phyloP scores from a whole-genome alignment of 2,113 vertebrate genomes.

The Sapajus apella region DNA sequence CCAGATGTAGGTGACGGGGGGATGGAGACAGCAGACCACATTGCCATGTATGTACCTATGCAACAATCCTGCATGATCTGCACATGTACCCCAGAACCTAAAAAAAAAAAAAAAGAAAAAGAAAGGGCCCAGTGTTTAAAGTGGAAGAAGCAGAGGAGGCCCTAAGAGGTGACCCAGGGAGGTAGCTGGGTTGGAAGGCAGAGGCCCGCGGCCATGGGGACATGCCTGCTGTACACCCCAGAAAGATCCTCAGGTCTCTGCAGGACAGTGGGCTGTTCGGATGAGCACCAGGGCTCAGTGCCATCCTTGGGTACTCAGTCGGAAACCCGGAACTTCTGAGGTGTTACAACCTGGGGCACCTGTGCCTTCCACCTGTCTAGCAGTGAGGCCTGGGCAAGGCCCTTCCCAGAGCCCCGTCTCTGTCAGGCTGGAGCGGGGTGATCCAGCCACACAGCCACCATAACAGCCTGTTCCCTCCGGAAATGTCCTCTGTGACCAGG shows the following conservation, averaged over 20 bases:
- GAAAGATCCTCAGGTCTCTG: not conserved
- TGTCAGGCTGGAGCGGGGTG: not conserved
- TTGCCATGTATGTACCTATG: no score
- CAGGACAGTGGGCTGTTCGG: not conserved
- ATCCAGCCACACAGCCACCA: not conserved
- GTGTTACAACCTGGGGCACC: no score
- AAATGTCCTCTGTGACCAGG: not conserved
- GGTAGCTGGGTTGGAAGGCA: not conserved
- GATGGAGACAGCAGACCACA: no score
- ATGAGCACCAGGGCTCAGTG: rapidly evolving
- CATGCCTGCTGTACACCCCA: not conserved
- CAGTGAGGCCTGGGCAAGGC: not conserved
- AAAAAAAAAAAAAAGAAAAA: no score
- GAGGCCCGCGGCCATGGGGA: not conserved
- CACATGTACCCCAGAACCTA: no score
- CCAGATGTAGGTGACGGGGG: no score
- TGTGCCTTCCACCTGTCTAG: not conserved
- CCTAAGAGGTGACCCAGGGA: not conserved
- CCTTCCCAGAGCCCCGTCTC: not conserved
- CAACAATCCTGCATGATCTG: no score
- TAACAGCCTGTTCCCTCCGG: not conserved
- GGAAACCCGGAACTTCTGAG: not conserved
- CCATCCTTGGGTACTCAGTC: not conserved
- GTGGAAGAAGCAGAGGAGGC: not conserved
- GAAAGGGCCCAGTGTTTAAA: not conserved